Evolutionary conservation across 2,113 vertebrate species (phyloP).

Genomic region (Prionailurus bengalensis): DNA sequence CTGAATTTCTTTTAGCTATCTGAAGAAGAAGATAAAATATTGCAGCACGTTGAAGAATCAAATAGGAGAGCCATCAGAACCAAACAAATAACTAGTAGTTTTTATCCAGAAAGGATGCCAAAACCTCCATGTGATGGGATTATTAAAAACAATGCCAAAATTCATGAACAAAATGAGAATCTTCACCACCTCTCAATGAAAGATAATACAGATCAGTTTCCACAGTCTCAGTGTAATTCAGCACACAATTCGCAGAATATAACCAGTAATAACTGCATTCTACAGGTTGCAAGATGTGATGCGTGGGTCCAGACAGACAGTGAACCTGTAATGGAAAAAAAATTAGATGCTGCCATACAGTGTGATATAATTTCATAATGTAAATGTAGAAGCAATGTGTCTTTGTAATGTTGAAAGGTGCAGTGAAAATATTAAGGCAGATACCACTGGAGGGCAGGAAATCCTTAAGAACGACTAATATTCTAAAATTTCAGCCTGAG

Average conservation of each 20-base stretch:
- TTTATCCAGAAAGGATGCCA: background rate
- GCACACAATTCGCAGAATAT: background rate
- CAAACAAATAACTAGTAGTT: background rate
- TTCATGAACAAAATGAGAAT: background rate
- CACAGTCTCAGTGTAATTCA: background rate
- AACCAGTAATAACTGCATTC: accelerated
- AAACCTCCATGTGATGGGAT: background rate
- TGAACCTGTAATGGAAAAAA: background rate
- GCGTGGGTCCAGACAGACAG: conserved; percentile 88
- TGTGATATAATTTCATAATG: conserved; percentile 79
- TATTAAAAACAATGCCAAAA: background rate
- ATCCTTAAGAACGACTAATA: background rate
- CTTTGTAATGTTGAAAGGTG: background rate
- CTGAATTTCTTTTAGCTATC: conserved; percentile 81
- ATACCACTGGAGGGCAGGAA: conserved; percentile 85
- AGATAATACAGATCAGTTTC: background rate
- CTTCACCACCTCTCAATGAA: background rate
- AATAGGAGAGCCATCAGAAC: background rate
- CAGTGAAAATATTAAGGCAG: background rate
- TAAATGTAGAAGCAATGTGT: conserved; percentile 64
- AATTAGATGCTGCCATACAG: conserved; percentile 87
- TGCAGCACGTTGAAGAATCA: conserved; percentile 68
- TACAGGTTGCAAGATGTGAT: conserved; percentile 63
- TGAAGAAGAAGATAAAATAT: conserved; percentile 81
- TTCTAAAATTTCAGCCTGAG: background rate